Evolutionary conservation across 1,140 invertebrate genomes (phyloP), one percentile per base, ranked within the genome.

Genomic region (Leptonema lineaticorne): DNA sequence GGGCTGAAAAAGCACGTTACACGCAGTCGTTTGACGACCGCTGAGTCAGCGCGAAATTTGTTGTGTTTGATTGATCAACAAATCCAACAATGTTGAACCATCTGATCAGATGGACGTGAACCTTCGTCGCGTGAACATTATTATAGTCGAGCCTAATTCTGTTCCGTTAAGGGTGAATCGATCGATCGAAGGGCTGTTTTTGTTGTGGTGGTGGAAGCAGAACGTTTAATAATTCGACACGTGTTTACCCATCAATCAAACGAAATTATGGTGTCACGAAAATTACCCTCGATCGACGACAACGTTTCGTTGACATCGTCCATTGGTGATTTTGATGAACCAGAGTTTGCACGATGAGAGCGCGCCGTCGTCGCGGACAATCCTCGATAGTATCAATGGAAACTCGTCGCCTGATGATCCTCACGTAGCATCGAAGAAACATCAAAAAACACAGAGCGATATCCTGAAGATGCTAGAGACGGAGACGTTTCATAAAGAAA

Each of bases 391-490:
- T 11, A 4, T 45, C 33, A 11, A 62, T 62, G 59, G 14, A 16
- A 30, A 1, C 22, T 45, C 33, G 24, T 46, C 33, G 18, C 41
- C 24, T 5, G 63, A 50, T 0, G 45, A 53, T 14, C 3, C 28
- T 4, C 14, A 28, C n/a, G n/a, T 20, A 4, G 28, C 28, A 16
- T 2, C 50, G 18, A 4, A 16, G 4, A 53, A 9, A 9, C 28
- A n/a, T 26, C 67, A 29, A 20, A 69, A 56, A 57, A 67, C 68
- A 0, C 71, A 72, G 59, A 67, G 27, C n/a, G 63, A 69, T 0
- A 67, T 72, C n/a, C 11, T 72, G n/a, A 72, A 63, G 50, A 83
- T 83, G 81, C 67, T 82, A 8, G 77, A 81, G 41, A 79, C 77
- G 67, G 76, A 80, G 22, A 69, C 78, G 4, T 73, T 75, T 1